phyloP scores from a whole-genome alignment of 2,888 invertebrate species.

The Sicus ferrugineus region DNA sequence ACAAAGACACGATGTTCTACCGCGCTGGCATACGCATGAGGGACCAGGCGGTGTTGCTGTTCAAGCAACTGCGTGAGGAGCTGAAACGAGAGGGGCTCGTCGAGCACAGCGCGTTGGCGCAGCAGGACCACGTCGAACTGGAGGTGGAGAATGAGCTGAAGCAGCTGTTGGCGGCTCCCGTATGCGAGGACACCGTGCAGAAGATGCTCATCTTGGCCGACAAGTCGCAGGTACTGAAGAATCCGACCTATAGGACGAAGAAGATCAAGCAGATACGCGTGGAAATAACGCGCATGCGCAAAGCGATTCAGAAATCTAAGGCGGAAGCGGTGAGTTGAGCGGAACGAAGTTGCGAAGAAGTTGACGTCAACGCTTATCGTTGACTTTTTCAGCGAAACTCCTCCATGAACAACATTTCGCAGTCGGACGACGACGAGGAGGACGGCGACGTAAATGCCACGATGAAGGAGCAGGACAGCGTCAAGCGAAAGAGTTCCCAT shows the following conservation, averaged over 20 bases:
- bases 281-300: conserved; percentile 69
- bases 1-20: conserved; percentile 94
- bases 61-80: conserved; percentile 81
- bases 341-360: neutral
- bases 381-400: conserved; percentile 37
- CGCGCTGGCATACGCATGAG: conserved; percentile 88
- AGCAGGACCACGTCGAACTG: conserved; percentile 66
- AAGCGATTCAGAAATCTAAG: conserved; percentile 58
- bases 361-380: neutral
- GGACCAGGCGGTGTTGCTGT: conserved; percentile 83
- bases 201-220: conserved; percentile 71
- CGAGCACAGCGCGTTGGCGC: conserved; percentile 59
- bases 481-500: conserved; percentile 25
- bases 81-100: conserved; percentile 65
- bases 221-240: conserved; percentile 70
- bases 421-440: conserved; percentile 55
- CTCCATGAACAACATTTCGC: conserved; percentile 50
- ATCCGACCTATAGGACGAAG: conserved; percentile 69
- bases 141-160: conserved; percentile 69
- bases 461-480: conserved; percentile 1
- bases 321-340: conserved; percentile 52
- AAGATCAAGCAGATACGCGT: conserved; percentile 69
- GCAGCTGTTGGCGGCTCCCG: conserved; percentile 57
- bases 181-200: conserved; percentile 59
- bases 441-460: conserved; percentile 35